phyloP scores from a whole-genome alignment of 2,888 invertebrate species.

The Troides helena region DNA sequence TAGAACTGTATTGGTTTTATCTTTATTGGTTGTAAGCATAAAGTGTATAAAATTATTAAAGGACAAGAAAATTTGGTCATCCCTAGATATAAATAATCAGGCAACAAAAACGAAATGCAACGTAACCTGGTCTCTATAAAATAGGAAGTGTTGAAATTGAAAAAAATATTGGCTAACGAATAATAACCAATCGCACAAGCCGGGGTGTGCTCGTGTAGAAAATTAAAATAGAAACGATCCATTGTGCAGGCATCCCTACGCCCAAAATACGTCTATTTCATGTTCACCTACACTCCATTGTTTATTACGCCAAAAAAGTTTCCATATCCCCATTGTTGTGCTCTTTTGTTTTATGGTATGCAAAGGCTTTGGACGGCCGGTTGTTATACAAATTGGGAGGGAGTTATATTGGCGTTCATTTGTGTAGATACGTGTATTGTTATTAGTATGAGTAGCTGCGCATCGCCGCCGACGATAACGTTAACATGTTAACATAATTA shows the following conservation, averaged over 20 bases:
- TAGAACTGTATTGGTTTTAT: too few species aligned
- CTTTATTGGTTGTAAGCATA: too few species aligned
- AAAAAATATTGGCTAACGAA: conserved; percentile 30
- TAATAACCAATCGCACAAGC: conserved; percentile 27
- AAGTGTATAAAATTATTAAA: neutral
- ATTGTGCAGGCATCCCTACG: conserved; percentile 48
- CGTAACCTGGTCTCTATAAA: conserved; percentile 15
- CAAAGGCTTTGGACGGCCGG: conserved; percentile 51
- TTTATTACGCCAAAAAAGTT: conserved; percentile 72
- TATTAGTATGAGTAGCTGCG: conserved; percentile 21
- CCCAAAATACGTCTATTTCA: conserved; percentile 65
- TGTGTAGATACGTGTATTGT: conserved; percentile 27
- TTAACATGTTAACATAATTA: conserved; percentile 22
- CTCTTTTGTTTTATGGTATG: conserved; percentile 73
- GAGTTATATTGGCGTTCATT: conserved; percentile 41
- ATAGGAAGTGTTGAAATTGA: conserved; percentile 30
- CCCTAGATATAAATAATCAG: conserved; percentile 19
- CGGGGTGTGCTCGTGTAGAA: conserved; percentile 21
- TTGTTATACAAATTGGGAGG: conserved; percentile 54
- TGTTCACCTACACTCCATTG: conserved; percentile 70
- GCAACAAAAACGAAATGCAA: conserved; percentile 18
- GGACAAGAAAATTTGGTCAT: neutral
- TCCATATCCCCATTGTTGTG: conserved; percentile 64
- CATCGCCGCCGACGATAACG: conserved; percentile 15
- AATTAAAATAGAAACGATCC: conserved; percentile 31